Base-by-base conservation (phyloP, 2,797 vertebrate genomes). In the Syngnathus rostellatus region DNA sequence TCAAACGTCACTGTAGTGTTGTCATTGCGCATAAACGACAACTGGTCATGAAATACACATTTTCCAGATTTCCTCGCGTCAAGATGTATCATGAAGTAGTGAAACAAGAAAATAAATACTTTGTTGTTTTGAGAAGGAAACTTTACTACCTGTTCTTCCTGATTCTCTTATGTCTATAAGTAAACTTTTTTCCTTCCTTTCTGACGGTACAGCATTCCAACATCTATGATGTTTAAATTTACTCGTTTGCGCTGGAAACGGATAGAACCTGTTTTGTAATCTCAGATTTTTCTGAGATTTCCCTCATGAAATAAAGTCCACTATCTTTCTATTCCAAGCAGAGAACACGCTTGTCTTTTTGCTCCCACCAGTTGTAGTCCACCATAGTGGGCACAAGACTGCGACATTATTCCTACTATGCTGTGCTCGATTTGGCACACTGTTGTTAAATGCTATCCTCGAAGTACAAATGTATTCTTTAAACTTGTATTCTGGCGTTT, bases 301-400 rank as follows among this genome's bases (percentile, higher is more conserved):
- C 92, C 31, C 92, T 89, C 92, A 87, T 93, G 89, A 91, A 97
- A 95, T 97, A 97, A 96, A 97, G 91, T 93, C 92, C 74, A 89
- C 84, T 94, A 93, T 94, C 93, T 96, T 96, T 96, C 89, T 95
- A 96, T 89, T 92, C 89, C 71, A 79, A 73, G 71, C 2, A 50
- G 61, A 8, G 1, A 57, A 11, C 48, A 0, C 60, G 55, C 64
- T 77, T 48, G 54, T 46, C 46, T 71, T 64, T 46, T 66, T 23
- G 38, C 8, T 41, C 23, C n/a, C 1, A 14, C 51, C 23, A 63
- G 0, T 8, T 78, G 78, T 65, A 82, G 75, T 79, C 62, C 63
- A 58, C 19, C 8, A 3, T 3, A 1, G 3, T 39, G 31, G 58
- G 16, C 84, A 80, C 54, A 46, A 81, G 83, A 62, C 72, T 81